These are phyloP conservation scores for Opisthocomus hoazin DNA, from an alignment of 2,113 vertebrate species.

Conservation along the genomic window DNA sequence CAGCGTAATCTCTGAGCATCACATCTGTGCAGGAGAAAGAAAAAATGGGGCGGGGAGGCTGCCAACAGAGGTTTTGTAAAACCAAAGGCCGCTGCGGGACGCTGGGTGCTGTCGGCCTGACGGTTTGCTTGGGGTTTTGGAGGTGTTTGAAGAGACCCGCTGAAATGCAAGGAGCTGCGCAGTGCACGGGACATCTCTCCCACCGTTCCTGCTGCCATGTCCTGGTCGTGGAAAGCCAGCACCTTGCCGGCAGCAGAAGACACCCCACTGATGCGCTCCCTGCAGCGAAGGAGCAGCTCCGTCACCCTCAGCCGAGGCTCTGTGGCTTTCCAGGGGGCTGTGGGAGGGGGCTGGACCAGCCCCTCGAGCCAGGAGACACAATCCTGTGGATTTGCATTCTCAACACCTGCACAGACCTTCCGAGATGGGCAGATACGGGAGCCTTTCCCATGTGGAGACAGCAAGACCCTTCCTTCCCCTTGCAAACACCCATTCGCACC, in stretches of 20 bases:
- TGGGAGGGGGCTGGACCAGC: background rate
- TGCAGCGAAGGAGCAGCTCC: background rate
- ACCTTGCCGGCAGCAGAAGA: background rate
- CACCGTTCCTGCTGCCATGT: rapidly evolving
- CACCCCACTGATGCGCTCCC: rapidly evolving
- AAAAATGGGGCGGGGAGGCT: background rate
- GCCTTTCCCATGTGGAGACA: rapidly evolving
- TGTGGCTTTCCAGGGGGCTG: background rate
- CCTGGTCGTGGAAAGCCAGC: background rate
- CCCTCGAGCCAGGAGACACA: background rate
- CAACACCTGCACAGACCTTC: rapidly evolving
- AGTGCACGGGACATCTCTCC: rapidly evolving
- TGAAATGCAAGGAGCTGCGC: background rate
- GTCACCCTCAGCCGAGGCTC: background rate
- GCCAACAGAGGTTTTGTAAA: background rate
- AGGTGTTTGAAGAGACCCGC: background rate
- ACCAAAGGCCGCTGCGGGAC: background rate
- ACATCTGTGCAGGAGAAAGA: conserved; percentile 41
- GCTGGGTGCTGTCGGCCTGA: background rate
- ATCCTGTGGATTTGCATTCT: background rate
- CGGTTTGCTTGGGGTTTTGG: no score
- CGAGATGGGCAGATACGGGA: rapidly evolving
- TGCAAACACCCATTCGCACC: rapidly evolving
- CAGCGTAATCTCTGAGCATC: conserved; percentile 31
- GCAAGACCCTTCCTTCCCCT: background rate